Evolutionary conservation across 2,113 vertebrate species (phyloP), one percentile per base, ranked within the genome.

Genomic region (Myotis lucifugus): DNA sequence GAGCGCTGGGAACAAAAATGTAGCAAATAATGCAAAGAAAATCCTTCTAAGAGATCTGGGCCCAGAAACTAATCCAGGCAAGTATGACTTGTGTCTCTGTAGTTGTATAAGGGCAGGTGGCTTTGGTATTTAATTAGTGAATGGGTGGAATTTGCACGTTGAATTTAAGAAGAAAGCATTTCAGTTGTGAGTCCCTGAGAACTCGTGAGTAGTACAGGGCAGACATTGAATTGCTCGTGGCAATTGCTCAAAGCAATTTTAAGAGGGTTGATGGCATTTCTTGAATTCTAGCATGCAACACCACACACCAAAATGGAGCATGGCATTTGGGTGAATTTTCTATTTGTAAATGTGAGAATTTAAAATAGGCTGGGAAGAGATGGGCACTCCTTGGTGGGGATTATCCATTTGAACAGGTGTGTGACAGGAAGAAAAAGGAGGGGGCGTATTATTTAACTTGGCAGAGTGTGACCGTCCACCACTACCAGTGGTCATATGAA

Each of bases 51-150:
- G 76, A 92, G 72, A 85, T 76, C 86, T 50, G 76, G 46, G 52
- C 82, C 89, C 85, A 72, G 81, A 82, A 88, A 83, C 77, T n/a
- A 96, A 97, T 95, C 76, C 89, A 14, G 46, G 81, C 85, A 94
- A 91, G 77, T 89, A 82, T 88, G 93, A 37, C 46, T 87, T 85
- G 29, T 78, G 81, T 64, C 52, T 89, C 87, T 50, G 42, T 90
- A 93, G 84, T 72, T 92, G 90, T 81, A 34, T 50, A 32, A 85
- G 56, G 70, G 73, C 70, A 84, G 77, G 78, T 69, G 83, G 54
- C 67, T 83, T 66, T 81, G 86, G 70, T 86, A 91, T 95, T 97
- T 89, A 95, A 91, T 95, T 93, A 79, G 70, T 91, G 86, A 84
- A 84, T 67, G 76, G n/a, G 32, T 85, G 23, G 69, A 74, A 81